Conservation (phyloP, 1,140 invertebrate genomes). For the Meloidogyne exigua region DNA sequence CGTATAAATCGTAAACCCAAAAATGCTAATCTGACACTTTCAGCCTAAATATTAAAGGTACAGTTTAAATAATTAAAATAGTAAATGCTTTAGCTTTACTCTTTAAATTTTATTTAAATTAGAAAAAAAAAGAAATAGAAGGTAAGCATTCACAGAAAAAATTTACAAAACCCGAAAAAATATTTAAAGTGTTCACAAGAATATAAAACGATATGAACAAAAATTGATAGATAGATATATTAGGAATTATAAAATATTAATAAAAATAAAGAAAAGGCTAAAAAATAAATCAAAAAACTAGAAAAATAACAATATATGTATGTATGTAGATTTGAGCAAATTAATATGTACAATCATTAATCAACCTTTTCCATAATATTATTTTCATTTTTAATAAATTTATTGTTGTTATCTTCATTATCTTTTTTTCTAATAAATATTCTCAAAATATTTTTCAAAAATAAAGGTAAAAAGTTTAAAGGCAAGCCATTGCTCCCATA, state of each 20-base stretch:
- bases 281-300: too few species aligned
- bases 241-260: neutral
- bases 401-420: neutral
- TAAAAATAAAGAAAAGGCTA: too few species aligned
- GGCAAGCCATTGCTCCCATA: neutral
- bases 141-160: too few species aligned
- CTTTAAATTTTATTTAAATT: too few species aligned
- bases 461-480: neutral
- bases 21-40: conserved; percentile 79
- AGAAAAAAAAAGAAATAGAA: too few species aligned
- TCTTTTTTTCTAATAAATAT: neutral
- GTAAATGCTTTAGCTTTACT: too few species aligned
- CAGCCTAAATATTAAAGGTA: conserved; percentile 72
- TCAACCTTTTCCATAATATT: neutral
- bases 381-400: neutral
- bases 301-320: too few species aligned
- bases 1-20: conserved; percentile 92
- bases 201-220: neutral
- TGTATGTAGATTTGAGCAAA: too few species aligned
- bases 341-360: too few species aligned
- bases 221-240: neutral
- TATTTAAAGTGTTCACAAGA: neutral
- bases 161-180: neutral
- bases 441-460: neutral
- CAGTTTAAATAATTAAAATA: neutral